Base-by-base conservation (phyloP, 2,113 vertebrate genomes). In the Barbus barbus region DNA sequence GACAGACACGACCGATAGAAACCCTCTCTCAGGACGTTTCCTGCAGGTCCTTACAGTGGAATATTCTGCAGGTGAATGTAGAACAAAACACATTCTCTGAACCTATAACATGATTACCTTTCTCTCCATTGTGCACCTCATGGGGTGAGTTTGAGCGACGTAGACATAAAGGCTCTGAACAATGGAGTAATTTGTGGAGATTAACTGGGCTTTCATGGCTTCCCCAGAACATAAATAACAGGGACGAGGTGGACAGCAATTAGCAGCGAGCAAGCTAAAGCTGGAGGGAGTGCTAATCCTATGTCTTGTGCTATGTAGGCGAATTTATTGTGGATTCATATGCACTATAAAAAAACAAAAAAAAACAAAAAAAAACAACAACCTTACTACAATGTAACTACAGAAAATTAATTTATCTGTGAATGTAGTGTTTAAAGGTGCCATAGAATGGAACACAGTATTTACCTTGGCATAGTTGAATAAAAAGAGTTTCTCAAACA, bases 171-270 rank as follows among this genome's bases (percentile, higher is more conserved):
- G 26, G 61, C 63, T 73, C 41, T 13, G 51, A 78, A 76, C 78
- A 80, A 73, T 58, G 46, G 53, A 83, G 53, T 85, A 14, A 83
- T 78, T 81, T 76, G 46, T 48, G 41, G 58, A 87, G 81, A 85
- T 81, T 46, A 85, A 82, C 79, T 22, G 82, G 44, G 86, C 74
- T 48, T 73, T 87, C 58, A 74, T 65, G 44, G 36, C 26, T 82
- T 56, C 26, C 53, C 61, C 26, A 77, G 44, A 36, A 63, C 78
- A 71, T 44, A 53, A 78, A 28, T 63, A 71, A 46, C 48, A 81
- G n/a, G 61, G 38, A 9, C 9, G 31, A 24, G 2, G 61, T 72
- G 61, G 83, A 73, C 24, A 48, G 83, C 76, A 77, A 78, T 83
- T 83, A 63, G 48, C 67, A 18, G 36, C 12, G 46, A 85, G 78